A percentile compares a stretch with the other conserved stretches of the same genome.
Evolutionary conservation across 2,888 invertebrate species (phyloP).

Genomic region (Lochmaea crataegi): DNA sequence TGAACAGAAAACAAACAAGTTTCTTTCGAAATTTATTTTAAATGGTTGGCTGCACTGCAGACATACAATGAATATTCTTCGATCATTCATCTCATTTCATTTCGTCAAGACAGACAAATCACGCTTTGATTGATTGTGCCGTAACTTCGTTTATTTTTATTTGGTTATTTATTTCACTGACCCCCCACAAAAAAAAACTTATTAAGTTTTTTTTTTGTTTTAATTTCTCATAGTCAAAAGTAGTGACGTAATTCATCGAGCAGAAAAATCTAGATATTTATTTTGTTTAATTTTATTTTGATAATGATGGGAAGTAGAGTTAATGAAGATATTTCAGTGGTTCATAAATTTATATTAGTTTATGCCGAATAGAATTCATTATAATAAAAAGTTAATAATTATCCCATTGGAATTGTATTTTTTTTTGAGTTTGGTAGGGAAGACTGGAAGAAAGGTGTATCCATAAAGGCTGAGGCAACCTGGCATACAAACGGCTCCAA

Average conservation of each 20-base stretch:
- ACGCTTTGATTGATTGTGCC: constrained; percentile 48
- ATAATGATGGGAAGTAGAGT: not conserved
- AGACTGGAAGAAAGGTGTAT: too few species aligned
- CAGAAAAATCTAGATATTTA: constrained; percentile 10
- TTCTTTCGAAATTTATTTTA: constrained; percentile 35
- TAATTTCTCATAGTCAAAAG: constrained; percentile 7
- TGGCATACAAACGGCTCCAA: too few species aligned
- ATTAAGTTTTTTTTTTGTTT: constrained; percentile 6
- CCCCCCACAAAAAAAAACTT: constrained; percentile 17
- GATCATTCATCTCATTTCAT: constrained; percentile 48
- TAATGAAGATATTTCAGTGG: constrained; percentile 2
- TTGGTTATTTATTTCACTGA: constrained; percentile 17
- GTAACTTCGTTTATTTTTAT: constrained; percentile 30
- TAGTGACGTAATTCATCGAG: not conserved
- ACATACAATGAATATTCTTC: constrained; percentile 38
- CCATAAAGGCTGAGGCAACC: too few species aligned
- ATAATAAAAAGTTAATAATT: too few species aligned
- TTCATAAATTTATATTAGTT: too few species aligned
- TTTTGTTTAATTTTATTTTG: not conserved
- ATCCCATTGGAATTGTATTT: too few species aligned
- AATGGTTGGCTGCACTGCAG: constrained; percentile 39
- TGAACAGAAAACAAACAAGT: constrained; percentile 28
- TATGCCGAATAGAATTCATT: too few species aligned
- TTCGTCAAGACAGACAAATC: constrained; percentile 51
- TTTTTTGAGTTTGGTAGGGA: too few species aligned